Evolutionary conservation across 2,888 invertebrate genomes (phyloP).

Genomic region (Phrixothrix hirtus): DNA sequence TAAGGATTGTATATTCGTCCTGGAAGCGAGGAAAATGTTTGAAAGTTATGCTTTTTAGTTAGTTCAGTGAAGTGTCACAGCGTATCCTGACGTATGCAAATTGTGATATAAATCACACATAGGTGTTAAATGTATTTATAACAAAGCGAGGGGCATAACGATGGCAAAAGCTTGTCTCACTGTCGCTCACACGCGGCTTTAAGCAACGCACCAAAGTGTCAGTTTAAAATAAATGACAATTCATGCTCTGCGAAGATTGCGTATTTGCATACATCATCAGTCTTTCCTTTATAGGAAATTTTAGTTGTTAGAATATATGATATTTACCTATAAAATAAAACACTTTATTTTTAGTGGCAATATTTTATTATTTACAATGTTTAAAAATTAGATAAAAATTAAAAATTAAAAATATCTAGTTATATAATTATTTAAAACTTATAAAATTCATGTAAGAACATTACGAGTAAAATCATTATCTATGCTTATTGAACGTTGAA

Average conservation of each 20-base stretch:
- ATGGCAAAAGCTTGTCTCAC: slow-evolving; percentile 22
- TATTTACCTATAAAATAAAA: no score
- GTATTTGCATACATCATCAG: slow-evolving; percentile 31
- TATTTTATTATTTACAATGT: no score
- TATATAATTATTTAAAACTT: no score
- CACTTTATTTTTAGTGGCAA: no score
- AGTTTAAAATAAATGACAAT: slow-evolving; percentile 26
- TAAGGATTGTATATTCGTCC: slow-evolving; percentile 10
- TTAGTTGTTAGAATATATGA: no score
- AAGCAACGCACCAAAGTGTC: slow-evolving; percentile 19
- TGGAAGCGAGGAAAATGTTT: slow-evolving; percentile 8
- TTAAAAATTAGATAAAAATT: no score
- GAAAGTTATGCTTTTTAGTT: slow-evolving; percentile 16
- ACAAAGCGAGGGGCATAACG: slow-evolving; percentile 20
- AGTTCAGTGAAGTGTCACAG: slow-evolving; percentile 18
- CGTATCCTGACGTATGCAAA: slow-evolving; percentile 26
- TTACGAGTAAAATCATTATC: no score
- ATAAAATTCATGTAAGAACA: no score
- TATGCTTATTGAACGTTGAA: no score
- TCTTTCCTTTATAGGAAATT: slow-evolving; percentile 19
- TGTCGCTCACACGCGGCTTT: slow-evolving; percentile 20
- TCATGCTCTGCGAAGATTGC: slow-evolving; percentile 20
- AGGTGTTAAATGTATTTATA: slow-evolving; percentile 27
- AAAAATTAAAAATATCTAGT: no score
- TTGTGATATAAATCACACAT: slow-evolving; percentile 21